Evolutionary conservation across 1,140 invertebrate genomes (phyloP).

Genomic region (Drosophila pallidifrons): DNA sequence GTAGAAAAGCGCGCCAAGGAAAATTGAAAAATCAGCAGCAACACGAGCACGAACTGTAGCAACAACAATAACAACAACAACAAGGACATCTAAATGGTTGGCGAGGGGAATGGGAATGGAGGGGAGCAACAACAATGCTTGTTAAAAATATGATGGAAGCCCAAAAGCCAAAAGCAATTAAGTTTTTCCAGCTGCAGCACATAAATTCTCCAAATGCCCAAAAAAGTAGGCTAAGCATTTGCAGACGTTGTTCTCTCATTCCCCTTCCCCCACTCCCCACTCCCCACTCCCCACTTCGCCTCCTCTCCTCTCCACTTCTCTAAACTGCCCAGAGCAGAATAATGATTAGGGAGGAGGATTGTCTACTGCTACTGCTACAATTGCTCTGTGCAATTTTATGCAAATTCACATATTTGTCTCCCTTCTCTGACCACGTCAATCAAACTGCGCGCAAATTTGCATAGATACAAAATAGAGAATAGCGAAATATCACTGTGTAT

Average conservation of each 20-base stretch:
- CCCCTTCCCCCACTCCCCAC: no score
- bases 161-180: conserved; percentile 36
- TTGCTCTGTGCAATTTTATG: conserved; percentile 23
- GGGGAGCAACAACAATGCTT: conserved; percentile 5
- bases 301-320: neutral
- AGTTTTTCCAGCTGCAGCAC: conserved; percentile 28
- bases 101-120: neutral
- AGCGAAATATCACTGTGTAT: conserved; percentile 12
- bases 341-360: neutral
- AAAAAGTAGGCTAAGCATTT: conserved; percentile 33
- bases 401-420: conserved; percentile 11
- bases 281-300: neutral
- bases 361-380: neutral
- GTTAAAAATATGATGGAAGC: conserved; percentile 35
- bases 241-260: no score
- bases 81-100: neutral
- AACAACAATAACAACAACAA: conserved; percentile 6
- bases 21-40: conserved; percentile 66
- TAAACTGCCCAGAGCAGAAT: neutral
- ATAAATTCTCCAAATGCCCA: conserved; percentile 23
- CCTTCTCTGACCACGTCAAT: neutral
- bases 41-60: neutral
- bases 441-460: conserved; percentile 18
- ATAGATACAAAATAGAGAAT: neutral
- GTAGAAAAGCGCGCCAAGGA: conserved; percentile 25